phyloP scores from a whole-genome alignment of 2,888 invertebrate species.

The Spicauda simplicius region DNA sequence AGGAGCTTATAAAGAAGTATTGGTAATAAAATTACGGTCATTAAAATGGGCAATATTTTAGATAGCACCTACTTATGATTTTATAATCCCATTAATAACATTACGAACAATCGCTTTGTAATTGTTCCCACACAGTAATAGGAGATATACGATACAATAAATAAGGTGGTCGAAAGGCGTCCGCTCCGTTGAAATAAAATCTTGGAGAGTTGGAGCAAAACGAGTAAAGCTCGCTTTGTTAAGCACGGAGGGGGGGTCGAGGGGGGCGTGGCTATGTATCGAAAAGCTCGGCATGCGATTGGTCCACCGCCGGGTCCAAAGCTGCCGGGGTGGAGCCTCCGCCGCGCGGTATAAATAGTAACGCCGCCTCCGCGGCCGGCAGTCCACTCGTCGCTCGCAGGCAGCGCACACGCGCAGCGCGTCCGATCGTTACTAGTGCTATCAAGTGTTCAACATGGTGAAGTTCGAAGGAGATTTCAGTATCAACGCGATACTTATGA shows the following conservation, averaged over 20 bases:
- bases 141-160: constrained; percentile 51
- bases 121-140: constrained; percentile 56
- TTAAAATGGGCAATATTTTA: background rate
- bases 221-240: constrained; percentile 33
- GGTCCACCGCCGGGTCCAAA: constrained; percentile 52
- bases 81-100: constrained; percentile 50
- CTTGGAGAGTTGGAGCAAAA: constrained; percentile 32
- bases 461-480: constrained; percentile 90
- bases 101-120: constrained; percentile 59
- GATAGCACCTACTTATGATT: background rate
- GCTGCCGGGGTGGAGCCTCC: constrained; percentile 62
- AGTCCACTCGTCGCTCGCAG: constrained; percentile 73
- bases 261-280: constrained; percentile 61
- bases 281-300: constrained; percentile 68
- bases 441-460: constrained; percentile 75
- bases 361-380: constrained; percentile 74
- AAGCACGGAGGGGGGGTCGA: constrained; percentile 35
- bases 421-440: constrained; percentile 52
- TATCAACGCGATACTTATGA: constrained; percentile 91
- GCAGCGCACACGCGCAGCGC: constrained; percentile 56
- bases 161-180: constrained; percentile 45
- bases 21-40: no score
- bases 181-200: constrained; percentile 38
- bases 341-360: constrained; percentile 62
- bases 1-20: no score